phyloP scores from a whole-genome alignment of 2,113 vertebrate species.

The Eretmodus cyanostictus region DNA sequence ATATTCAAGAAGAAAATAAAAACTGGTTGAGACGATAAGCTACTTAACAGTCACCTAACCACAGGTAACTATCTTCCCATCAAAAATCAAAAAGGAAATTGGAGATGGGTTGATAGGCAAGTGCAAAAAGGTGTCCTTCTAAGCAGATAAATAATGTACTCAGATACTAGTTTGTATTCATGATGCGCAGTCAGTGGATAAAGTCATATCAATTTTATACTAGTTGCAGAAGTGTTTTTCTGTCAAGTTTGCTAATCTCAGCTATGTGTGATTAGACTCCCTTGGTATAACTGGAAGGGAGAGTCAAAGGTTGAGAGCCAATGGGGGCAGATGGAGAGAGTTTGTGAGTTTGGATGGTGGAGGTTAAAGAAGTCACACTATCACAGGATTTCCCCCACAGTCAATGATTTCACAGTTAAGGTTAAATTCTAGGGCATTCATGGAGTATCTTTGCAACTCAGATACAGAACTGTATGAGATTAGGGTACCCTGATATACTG shows the following conservation, averaged over 20 bases:
- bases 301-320: slow-evolving; percentile 23
- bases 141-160: slow-evolving; percentile 66
- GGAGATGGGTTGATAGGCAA: slow-evolving; percentile 43
- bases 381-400: slow-evolving; percentile 1
- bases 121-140: slow-evolving; percentile 41
- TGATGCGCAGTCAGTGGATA: slow-evolving; percentile 20
- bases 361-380: slow-evolving; percentile 10
- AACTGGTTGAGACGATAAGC: not conserved
- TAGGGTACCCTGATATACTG: not conserved
- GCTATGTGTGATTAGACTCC: slow-evolving; percentile 57
- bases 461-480: not conserved
- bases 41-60: slow-evolving; percentile 52
- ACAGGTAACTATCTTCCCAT: slow-evolving; percentile 30
- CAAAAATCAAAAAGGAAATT: slow-evolving; percentile 41
- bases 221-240: slow-evolving; percentile 43
- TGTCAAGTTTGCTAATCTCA: slow-evolving; percentile 41
- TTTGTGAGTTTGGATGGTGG: not conserved
- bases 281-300: slow-evolving; percentile 8
- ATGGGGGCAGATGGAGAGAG: not conserved
- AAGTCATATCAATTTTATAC: slow-evolving; percentile 55
- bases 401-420: slow-evolving; percentile 45
- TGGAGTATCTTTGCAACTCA: slow-evolving; percentile 6
- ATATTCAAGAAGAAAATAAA: not conserved
- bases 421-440: slow-evolving; percentile 38
- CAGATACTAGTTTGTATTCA: slow-evolving; percentile 25